Conservation (phyloP, 2,888 invertebrate genomes). For the Beris chalybata region DNA sequence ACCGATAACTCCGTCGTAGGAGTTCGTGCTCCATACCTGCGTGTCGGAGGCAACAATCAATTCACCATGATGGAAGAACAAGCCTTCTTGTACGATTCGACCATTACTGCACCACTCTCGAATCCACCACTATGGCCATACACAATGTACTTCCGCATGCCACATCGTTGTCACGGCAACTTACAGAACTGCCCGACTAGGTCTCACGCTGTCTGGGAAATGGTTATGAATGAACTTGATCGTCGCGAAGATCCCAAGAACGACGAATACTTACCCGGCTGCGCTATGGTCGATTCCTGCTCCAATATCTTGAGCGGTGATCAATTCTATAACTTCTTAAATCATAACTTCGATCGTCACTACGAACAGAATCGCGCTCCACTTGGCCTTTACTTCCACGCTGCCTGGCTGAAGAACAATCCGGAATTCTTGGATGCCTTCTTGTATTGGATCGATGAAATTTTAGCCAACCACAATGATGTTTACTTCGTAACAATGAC, state of each 20-base stretch:
- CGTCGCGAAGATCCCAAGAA: slow-evolving; percentile 87
- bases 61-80: slow-evolving; percentile 98
- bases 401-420: slow-evolving; percentile 90
- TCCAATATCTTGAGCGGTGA: slow-evolving; percentile 89
- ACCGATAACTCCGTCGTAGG: slow-evolving; percentile 91
- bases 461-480: slow-evolving; percentile 80
- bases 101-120: slow-evolving; percentile 87
- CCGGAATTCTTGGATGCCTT: slow-evolving; percentile 91
- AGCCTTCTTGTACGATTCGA: slow-evolving; percentile 93
- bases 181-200: slow-evolving; percentile 88
- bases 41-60: slow-evolving; percentile 93
- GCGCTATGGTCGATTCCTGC: slow-evolving; percentile 94
- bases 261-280: slow-evolving; percentile 87
- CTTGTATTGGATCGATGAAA: slow-evolving; percentile 91
- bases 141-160: slow-evolving; percentile 97
- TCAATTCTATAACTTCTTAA: slow-evolving; percentile 92
- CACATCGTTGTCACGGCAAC: slow-evolving; percentile 91
- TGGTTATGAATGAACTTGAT: slow-evolving; percentile 93
- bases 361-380: slow-evolving; percentile 89
- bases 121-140: slow-evolving; percentile 97
- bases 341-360: slow-evolving; percentile 91
- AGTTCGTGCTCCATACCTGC: slow-evolving; percentile 84
- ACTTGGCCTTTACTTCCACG: slow-evolving; percentile 88
- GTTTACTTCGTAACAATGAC: slow-evolving; percentile 95
- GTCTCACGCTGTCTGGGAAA: slow-evolving; percentile 93